Percentiles rank a stretch among this genome's conserved stretches.
phyloP scores from a whole-genome alignment of 2,797 vertebrate species.

The Pangasius mekongensis region DNA sequence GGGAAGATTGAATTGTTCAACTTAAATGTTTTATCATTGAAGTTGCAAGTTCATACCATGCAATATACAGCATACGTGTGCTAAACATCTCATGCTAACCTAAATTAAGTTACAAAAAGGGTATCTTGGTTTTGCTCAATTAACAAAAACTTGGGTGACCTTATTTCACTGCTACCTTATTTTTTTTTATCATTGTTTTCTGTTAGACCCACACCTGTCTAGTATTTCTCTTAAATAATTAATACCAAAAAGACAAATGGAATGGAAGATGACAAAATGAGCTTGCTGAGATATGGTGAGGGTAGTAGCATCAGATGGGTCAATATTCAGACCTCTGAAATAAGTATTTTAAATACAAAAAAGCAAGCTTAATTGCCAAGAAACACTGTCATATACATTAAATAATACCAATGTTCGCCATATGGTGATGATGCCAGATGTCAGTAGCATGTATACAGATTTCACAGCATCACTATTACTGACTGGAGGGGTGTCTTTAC shows the following conservation, averaged over 20 bases:
- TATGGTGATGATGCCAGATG: background rate
- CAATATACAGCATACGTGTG: no score
- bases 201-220: background rate
- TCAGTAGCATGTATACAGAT: background rate
- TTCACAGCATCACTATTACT: background rate
- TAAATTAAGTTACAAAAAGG: background rate
- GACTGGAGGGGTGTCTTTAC: constrained; percentile 19
- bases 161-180: background rate
- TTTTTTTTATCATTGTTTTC: background rate
- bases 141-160: background rate
- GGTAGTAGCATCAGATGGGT: background rate
- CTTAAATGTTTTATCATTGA: background rate
- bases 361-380: background rate
- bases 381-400: background rate
- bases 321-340: background rate
- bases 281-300: background rate
- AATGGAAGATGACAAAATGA: background rate
- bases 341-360: background rate
- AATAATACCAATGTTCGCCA: background rate
- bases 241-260: background rate
- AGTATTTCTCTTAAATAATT: background rate
- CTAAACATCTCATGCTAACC: background rate
- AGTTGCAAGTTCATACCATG: background rate
- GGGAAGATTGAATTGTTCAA: background rate
- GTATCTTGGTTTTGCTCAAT: background rate